Evolutionary conservation across 2,797 vertebrate species (phyloP).

Genomic region (Hoplostethus mediterraneus): DNA sequence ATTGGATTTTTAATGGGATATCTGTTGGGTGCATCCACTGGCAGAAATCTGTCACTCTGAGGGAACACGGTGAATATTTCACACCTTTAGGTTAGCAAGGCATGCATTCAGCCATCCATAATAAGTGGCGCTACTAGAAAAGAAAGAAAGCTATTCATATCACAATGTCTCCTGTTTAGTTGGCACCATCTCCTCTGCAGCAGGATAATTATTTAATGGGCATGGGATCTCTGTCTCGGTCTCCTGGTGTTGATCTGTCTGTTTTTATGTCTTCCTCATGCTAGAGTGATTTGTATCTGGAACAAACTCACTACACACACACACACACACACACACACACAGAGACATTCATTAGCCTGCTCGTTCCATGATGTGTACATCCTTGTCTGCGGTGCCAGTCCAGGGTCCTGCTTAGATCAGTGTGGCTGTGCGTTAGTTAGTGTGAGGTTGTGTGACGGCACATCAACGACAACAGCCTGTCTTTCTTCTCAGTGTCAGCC

Average conservation of each 20-base stretch:
- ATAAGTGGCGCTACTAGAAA: constrained; percentile 19
- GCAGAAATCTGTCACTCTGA: background rate
- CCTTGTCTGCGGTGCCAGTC: constrained; percentile 2
- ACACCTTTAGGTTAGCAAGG: constrained; percentile 41
- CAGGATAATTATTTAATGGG: constrained; percentile 27
- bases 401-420: constrained; percentile 62
- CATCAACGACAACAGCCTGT: constrained; percentile 70
- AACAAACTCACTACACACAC: constrained; percentile 37
- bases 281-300: constrained; percentile 36
- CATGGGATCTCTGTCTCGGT: constrained; percentile 16
- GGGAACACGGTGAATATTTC: constrained; percentile 25
- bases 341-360: constrained; percentile 37
- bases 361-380: constrained; percentile 40
- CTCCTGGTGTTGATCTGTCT: constrained; percentile 5
- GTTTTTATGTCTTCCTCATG: constrained; percentile 29
- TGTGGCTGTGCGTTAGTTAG: constrained; percentile 50
- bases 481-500: constrained; percentile 83
- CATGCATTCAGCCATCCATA: constrained; percentile 43
- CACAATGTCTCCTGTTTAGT: background rate
- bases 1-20: constrained; percentile 66
- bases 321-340: constrained; percentile 28
- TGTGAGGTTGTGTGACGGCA: constrained; percentile 72
- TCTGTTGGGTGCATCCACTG: constrained; percentile 41
- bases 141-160: constrained; percentile 22
- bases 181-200: constrained; percentile 13